Evolutionary conservation across 1,140 invertebrate species (phyloP), one percentile per base, ranked within the genome.

Genomic region (Trinorchestia longiramus): DNA sequence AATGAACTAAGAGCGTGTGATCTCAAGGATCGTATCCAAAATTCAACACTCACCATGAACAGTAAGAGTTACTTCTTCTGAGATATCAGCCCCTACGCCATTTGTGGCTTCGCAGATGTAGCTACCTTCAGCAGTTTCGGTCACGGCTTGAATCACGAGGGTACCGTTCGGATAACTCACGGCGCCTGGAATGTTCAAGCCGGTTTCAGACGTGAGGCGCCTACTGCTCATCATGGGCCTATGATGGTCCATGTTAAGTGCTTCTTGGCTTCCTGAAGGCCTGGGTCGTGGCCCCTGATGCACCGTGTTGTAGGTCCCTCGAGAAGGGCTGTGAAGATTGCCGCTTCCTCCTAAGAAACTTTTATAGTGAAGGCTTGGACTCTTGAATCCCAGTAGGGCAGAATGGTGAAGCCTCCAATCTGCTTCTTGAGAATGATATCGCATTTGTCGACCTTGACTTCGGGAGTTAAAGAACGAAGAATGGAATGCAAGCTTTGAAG

Each of bases 31-130:
- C 28, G 28, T 1, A 77, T 23, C 28, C 36, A 19, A 42, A 90
- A 42, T 90, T 90, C 36, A 87, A 11, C 44, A 97, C 97, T 97
- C 97, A 97, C 97, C 97, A 91, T 97, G 97, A 36, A 97, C 97
- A 40, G 97, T 97, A 0, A 98, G 97, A 53, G 97, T 97, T 28
- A 97, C 97, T 23, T 97, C 97, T 97, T 97, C 97, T 96, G 97
- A 97, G 87, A 97, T 97, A 42, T 97, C 97, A 40, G 97, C 97
- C 43, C 97, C 97, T 28, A 98, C 97, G 19, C 97, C 97, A 96
- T 98, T 98, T 45, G 97, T 97, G 0, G 97, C 97, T 77, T 97
- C 97, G 96, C 97, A 98, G 41, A 98, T 96, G 96, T 97, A 98
- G 96, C 97, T 97, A 3, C 97, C 97, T 23, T 97, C 97, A 62